A percentile compares a stretch with the other conserved stretches of the same genome.
These are phyloP conservation scores for Drosophila paranaensis DNA, from an alignment of 2,888 invertebrate genomes.

Conservation along the genomic window DNA sequence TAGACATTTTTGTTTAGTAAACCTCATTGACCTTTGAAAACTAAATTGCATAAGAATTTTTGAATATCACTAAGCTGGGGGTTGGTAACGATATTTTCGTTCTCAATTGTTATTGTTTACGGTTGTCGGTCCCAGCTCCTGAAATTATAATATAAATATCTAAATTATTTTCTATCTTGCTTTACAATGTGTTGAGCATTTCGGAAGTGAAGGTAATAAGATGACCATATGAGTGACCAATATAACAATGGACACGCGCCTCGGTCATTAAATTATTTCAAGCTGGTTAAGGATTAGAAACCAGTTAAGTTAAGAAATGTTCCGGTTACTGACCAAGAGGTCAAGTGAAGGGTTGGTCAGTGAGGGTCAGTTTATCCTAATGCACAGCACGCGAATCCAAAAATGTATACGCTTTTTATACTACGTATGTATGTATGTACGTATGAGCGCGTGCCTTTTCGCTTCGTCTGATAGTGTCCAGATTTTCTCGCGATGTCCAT, in stretches of 20 bases:
- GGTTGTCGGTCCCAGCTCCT: constrained; percentile 32
- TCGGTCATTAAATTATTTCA: constrained; percentile 37
- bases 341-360: constrained; percentile 46
- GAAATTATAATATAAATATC: constrained; percentile 62
- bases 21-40: constrained; percentile 47
- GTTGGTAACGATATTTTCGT: constrained; percentile 35
- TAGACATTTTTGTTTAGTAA: constrained; percentile 29
- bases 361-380: constrained; percentile 30
- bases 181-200: neutral
- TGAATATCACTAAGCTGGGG: constrained; percentile 33
- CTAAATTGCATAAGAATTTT: constrained; percentile 30
- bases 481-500: too few species aligned
- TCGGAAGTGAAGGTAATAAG: constrained; percentile 17
- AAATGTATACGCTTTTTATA: too few species aligned
- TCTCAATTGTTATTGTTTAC: neutral
- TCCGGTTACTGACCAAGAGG: neutral
- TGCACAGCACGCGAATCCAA: constrained; percentile 28
- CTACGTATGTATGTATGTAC: too few species aligned
- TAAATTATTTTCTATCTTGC: constrained; percentile 23
- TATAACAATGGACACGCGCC: constrained; percentile 60
- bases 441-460: too few species aligned
- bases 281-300: constrained; percentile 56
- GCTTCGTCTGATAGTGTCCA: too few species aligned
- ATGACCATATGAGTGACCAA: constrained; percentile 43
- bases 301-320: constrained; percentile 52